Conservation (phyloP, 64 coral and sea anemone genomes). For the Catalaphyllia jardinei region DNA sequence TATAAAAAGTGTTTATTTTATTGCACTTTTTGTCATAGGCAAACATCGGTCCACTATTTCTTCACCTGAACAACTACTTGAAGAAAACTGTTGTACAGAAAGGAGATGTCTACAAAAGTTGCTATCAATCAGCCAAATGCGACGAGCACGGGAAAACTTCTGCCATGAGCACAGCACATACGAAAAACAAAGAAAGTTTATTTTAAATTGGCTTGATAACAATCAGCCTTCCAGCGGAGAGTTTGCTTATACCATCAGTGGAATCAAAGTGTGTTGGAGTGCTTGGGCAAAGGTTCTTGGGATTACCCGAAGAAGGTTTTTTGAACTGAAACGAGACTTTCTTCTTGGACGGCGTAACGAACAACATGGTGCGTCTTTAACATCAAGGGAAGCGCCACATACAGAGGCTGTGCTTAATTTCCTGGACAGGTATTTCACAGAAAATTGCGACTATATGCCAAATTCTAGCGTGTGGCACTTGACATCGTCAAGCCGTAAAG, state of each 20-base stretch:
- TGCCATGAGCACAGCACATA: background rate
- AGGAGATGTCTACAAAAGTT: background rate
- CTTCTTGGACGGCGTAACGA: background rate
- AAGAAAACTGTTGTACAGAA: conserved; percentile 13
- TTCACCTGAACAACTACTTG: background rate
- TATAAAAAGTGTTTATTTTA: no score
- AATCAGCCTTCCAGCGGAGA: background rate
- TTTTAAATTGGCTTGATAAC: conserved; percentile 12
- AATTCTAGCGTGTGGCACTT: conserved; percentile 4
- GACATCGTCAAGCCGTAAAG: background rate
- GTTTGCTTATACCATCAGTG: background rate
- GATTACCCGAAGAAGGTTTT: conserved; percentile 7
- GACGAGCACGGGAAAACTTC: background rate
- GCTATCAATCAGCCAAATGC: background rate
- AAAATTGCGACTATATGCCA: conserved; percentile 43
- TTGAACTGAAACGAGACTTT: conserved; percentile 19
- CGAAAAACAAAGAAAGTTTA: conserved; percentile 13
- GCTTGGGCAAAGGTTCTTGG: conserved; percentile 27
- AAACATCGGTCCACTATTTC: conserved; percentile 8
- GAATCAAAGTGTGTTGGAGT: conserved; percentile 10
- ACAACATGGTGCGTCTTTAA: conserved; percentile 12
- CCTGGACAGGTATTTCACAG: conserved; percentile 17
- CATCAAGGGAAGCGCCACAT: background rate
- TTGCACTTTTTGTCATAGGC: background rate
- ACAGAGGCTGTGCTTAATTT: background rate